Percentiles rank a stretch among this genome's conserved stretches.
phyloP scores from a whole-genome alignment of 2,113 vertebrate species.

The Pseudorectes ferrugineus region DNA sequence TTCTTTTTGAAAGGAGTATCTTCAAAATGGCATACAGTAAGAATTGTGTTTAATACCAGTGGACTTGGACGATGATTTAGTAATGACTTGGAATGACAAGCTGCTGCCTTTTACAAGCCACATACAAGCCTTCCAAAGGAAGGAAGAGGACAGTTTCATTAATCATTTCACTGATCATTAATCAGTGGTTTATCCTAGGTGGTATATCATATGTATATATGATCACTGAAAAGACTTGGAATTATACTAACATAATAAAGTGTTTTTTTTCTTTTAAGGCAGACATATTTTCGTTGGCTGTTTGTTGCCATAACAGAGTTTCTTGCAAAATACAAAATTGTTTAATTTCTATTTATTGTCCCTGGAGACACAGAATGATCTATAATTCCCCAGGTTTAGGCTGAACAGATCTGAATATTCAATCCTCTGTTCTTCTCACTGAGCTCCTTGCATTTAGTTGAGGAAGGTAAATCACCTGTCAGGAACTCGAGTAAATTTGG shows the following conservation, averaged over 20 bases:
- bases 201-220: background rate
- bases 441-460: background rate
- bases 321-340: background rate
- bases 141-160: background rate
- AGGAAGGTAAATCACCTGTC: background rate
- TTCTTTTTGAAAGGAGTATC: background rate
- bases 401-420: background rate
- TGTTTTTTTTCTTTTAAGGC: background rate
- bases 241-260: background rate
- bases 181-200: background rate
- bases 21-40: background rate
- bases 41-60: background rate
- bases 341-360: background rate
- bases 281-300: background rate
- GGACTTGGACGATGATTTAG: background rate
- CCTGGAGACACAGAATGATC: background rate
- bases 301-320: background rate
- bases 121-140: background rate
- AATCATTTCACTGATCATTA: background rate
- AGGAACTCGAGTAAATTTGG: background rate
- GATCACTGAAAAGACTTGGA: background rate
- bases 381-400: background rate
- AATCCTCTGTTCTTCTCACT: background rate
- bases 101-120: background rate
- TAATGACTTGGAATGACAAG: background rate